Percentiles rank a stretch among this genome's conserved stretches.
Conservation (phyloP, 1,140 invertebrate species). For the Chlorops oryzae region DNA sequence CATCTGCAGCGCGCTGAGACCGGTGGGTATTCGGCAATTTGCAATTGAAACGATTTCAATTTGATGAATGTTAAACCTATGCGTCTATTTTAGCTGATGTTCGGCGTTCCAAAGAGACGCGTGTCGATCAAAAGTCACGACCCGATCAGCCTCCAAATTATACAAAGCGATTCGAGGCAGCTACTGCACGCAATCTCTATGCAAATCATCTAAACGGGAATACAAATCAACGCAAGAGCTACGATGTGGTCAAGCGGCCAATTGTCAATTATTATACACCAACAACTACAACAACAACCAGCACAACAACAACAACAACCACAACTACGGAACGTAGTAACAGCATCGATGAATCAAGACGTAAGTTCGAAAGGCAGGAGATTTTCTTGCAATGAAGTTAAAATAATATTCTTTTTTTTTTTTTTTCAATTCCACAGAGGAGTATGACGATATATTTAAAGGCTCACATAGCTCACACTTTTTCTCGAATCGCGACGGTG, state of each 20-base stretch:
- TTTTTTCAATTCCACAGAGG: slow-evolving; percentile 27
- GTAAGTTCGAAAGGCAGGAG: slow-evolving; percentile 27
- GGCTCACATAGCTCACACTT: slow-evolving; percentile 60
- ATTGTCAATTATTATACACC: slow-evolving; percentile 46
- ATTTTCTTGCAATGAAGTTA: slow-evolving; percentile 10
- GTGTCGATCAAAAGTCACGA: slow-evolving; percentile 37
- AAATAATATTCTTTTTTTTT: background rate
- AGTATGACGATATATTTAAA: slow-evolving; percentile 52
- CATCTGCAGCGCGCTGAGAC: slow-evolving; percentile 69
- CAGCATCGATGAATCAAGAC: slow-evolving; percentile 42
- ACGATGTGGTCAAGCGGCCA: slow-evolving; percentile 24
- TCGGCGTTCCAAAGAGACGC: slow-evolving; percentile 39
- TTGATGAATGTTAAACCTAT: too few relatives aligned
- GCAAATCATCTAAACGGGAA: slow-evolving; percentile 11
- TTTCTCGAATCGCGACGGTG: slow-evolving; percentile 56
- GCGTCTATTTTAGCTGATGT: slow-evolving; percentile 39
- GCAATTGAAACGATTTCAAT: background rate
- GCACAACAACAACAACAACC: slow-evolving; percentile 22
- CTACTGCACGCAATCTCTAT: slow-evolving; percentile 7
- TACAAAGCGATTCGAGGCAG: slow-evolving; percentile 23
- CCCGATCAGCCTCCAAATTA: slow-evolving; percentile 19
- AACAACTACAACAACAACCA: slow-evolving; percentile 27
- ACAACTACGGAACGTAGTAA: slow-evolving; percentile 28
- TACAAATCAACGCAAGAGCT: slow-evolving; percentile 20
- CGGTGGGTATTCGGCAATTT: slow-evolving; percentile 41